phyloP scores from a whole-genome alignment of 2,113 vertebrate genomes.

The Bujurquina vittata region DNA sequence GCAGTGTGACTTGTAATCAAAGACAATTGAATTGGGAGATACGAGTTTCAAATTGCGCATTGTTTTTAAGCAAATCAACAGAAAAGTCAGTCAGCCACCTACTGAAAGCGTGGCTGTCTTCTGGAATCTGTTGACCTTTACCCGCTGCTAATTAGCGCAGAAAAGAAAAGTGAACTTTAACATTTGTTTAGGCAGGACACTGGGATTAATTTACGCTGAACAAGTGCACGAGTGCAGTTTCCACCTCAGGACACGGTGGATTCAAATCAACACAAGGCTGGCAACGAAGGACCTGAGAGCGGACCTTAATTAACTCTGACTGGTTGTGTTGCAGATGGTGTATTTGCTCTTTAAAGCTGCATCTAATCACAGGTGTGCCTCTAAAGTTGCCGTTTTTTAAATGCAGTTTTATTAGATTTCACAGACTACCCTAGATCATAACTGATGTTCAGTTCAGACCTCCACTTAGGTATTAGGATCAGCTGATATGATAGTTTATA shows the following conservation, averaged over 20 bases:
- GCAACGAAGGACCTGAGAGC: not conserved
- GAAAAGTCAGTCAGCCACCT: not conserved
- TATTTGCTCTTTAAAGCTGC: not conserved
- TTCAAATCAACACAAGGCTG: constrained; percentile 6
- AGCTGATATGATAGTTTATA: not conserved
- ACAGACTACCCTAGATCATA: not conserved
- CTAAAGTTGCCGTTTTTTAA: not conserved
- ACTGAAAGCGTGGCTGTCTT: not conserved
- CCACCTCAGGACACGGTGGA: constrained; percentile 28
- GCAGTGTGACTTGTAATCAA: not conserved
- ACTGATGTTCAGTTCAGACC: not conserved
- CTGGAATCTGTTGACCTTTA: constrained; percentile 7
- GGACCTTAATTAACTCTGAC: not conserved
- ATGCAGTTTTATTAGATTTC: not conserved
- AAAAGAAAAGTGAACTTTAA: constrained; percentile 15
- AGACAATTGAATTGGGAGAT: not conserved
- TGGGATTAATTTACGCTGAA: not conserved
- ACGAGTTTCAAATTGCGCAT: rapidly evolving
- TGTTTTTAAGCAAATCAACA: not conserved
- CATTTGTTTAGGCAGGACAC: constrained; percentile 5
- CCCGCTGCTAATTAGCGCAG: constrained; percentile 28
- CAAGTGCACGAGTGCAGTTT: not conserved
- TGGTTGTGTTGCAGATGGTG: not conserved
- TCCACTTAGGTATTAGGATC: not conserved
- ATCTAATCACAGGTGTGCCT: not conserved